A percentile compares a stretch with the other conserved stretches of the same genome.
phyloP scores from a whole-genome alignment of 2,888 invertebrate species.

The Nomada fucata region DNA sequence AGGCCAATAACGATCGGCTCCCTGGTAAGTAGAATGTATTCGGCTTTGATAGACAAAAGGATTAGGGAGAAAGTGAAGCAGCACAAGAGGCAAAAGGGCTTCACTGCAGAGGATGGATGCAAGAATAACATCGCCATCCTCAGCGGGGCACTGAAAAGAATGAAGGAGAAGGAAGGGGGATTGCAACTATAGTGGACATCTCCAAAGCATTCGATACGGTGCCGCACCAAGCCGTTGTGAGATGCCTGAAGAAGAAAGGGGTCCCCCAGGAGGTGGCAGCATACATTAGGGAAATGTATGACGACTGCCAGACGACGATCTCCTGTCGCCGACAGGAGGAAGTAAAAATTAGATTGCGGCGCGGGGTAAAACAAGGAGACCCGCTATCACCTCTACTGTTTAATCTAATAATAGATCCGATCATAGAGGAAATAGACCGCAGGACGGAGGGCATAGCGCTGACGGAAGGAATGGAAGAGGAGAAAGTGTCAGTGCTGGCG shows the following conservation, averaged over 20 bases:
- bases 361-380: neutral
- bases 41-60: conserved; percentile 73
- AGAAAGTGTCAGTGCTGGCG: neutral
- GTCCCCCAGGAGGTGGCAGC: neutral
- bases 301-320: neutral
- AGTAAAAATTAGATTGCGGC: neutral
- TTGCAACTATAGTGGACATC: neutral
- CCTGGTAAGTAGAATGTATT: conserved; percentile 73
- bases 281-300: neutral
- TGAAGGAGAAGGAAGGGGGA: neutral
- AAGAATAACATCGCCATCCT: neutral
- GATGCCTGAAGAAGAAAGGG: neutral
- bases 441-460: neutral
- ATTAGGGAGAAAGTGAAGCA: conserved; percentile 51
- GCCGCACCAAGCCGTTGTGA: neutral
- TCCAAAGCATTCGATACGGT: neutral
- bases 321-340: neutral
- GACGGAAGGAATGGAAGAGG: neutral
- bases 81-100: neutral
- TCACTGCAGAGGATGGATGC: neutral
- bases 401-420: neutral
- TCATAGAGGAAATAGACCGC: neutral
- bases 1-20: conserved; percentile 77
- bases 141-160: neutral
- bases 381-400: neutral